Evolutionary conservation across 1,140 invertebrate genomes (phyloP), one percentile per base, ranked within the genome.

Genomic region (Eurosta solidaginis): DNA sequence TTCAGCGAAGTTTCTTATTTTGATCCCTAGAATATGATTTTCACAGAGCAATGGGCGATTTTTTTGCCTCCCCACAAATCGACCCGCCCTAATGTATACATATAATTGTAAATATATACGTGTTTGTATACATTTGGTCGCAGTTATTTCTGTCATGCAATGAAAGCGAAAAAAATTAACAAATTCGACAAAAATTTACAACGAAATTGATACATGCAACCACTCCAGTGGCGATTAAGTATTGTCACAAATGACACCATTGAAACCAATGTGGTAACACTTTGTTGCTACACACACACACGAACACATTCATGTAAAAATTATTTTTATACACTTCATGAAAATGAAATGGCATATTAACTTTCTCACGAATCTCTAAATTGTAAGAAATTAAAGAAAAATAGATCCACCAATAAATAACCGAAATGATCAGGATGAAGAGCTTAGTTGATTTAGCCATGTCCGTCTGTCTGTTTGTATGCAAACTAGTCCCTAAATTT

Each of bases 191-290:
- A 42, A 68, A 68, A 68, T 68, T 68, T 40, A 5, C 33, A 68
- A 68, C 59, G 59, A 68, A 68, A 68, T 68, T 68, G 59, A 68
- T 68, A 68, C 33, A 20, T 29, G 59, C 59, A 68, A 68, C 59
- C 59, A 68, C 59, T 68, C 36, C 33, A 3, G 29, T 36, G 59
- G 59, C 59, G n/a, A 22, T 17, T 40, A 20, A 20, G 33, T 22
- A 68, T 40, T 40, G n/a, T 68, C 14, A 33, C 33, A 68, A 68
- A 68, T 68, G 59, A 68, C 59, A 68, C 33, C 59, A 68, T 40
- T 68, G 59, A 68, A 68, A 68, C 40, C 59, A 68, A 68, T 68
- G 59, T 33, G 59, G 59, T 68, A 40, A 40, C 59, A 33, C 33
- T 68, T 40, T 9, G 36, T 68, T 40, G 29, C 10, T 4, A 14